A percentile compares a stretch with the other conserved stretches of the same genome.
phyloP scores from a whole-genome alignment of 2,113 vertebrate genomes.

The Atrichornis clamosus region DNA sequence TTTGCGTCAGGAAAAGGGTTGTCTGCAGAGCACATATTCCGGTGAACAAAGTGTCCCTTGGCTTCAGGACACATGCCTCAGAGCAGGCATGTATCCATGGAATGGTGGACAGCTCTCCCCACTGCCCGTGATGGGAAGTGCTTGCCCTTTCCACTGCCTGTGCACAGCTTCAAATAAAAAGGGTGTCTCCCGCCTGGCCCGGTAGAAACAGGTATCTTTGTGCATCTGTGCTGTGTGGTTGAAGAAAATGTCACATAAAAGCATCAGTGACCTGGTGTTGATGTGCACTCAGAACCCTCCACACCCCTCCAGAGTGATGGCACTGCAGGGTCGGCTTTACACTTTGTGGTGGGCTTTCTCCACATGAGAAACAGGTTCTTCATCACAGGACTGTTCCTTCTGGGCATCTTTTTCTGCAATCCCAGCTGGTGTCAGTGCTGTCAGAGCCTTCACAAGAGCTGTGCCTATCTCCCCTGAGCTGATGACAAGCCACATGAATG shows the following conservation, averaged over 20 bases:
- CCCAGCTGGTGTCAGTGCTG: neutral
- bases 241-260: neutral
- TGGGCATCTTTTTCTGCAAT: neutral
- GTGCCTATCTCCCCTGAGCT: neutral
- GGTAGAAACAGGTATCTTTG: neutral
- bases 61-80: neutral
- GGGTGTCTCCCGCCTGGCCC: neutral
- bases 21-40: accelerated
- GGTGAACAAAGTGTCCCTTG: neutral
- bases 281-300: accelerated
- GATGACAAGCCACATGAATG: neutral
- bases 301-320: accelerated
- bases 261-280: neutral
- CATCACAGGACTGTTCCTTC: neutral
- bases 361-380: neutral
- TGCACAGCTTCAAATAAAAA: neutral
- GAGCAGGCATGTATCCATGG: neutral
- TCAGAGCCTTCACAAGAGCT: neutral
- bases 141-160: neutral
- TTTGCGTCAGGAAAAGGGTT: neutral
- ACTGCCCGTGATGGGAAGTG: accelerated
- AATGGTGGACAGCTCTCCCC: neutral
- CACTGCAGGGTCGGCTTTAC: accelerated
- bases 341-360: neutral
- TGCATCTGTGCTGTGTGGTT: neutral